Base-by-base conservation (phyloP, 2,113 vertebrate genomes). In the Pongo pygmaeus region DNA sequence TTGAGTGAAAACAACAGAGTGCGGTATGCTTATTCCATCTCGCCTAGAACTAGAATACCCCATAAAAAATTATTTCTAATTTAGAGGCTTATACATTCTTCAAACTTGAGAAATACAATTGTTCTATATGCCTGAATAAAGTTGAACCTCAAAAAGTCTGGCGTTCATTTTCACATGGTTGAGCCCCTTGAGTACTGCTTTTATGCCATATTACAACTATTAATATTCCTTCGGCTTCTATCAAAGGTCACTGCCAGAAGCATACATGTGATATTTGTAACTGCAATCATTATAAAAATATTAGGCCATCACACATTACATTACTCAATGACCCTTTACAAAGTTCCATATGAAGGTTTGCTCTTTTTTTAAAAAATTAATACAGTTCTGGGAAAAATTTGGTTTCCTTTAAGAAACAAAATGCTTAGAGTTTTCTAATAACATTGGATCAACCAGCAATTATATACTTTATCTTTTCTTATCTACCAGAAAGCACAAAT, bases 321-420 rank as follows among this genome's bases (percentile, higher is more conserved):
- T 84, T 75, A 79, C 22, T 89, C 85, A 85, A 1, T 90, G 59
- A 87, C 35, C 40, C 67, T 92, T 96, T 72, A 84, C 35, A 67
- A 93, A 50, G 38, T 79, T 83, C 43, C 3, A 64, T 27, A 61
- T 40, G 23, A 77, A 67, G 22, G 22, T 50, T 74, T 48, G 10
- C 48, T 84, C 43, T 75, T 59, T 84, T 61, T 46, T 13, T 20
- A 64, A 59, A 59, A 57, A 77, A 61, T 78, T 52, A 84, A 75
- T 20, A 84, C 7, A 91, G 2, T 83, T 2, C 6, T 57, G 48
- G 78, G 38, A 78, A 95, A 77, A 48, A 8, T 7, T n/a, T 83
- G 38, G 20, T 75, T 95, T 80, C 27, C 32, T 30, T 93, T 91
- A 80, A 91, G 50, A 94, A 77, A 95, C 50, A 93, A 83, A 84